These are phyloP conservation scores for Mercenaria mercenaria DNA, from an alignment of 1,140 invertebrate species.

Conservation along the genomic window DNA sequence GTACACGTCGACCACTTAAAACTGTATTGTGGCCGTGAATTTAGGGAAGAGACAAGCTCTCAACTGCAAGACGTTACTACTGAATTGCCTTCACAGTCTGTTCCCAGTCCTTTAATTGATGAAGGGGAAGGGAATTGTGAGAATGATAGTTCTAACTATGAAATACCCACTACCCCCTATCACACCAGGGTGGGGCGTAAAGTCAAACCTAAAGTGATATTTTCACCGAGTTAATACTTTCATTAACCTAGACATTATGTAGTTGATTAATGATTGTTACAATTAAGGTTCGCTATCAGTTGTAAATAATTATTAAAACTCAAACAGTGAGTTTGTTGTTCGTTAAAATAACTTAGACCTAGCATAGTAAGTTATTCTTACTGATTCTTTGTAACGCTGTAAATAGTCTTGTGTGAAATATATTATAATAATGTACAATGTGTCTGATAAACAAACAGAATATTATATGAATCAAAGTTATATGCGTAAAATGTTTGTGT, in stretches of 20 bases:
- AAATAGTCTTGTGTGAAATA: too few relatives aligned
- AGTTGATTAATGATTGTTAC: background rate
- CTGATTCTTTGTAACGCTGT: too few relatives aligned
- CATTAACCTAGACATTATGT: background rate
- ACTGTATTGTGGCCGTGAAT: background rate
- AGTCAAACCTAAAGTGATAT: conserved; percentile 26
- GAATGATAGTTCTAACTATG: background rate
- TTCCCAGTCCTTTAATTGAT: background rate
- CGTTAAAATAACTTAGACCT: too few relatives aligned
- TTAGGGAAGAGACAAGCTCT: too few relatives aligned
- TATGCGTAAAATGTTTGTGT: too few relatives aligned
- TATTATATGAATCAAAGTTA: too few relatives aligned
- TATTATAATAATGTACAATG: too few relatives aligned
- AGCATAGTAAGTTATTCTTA: too few relatives aligned
- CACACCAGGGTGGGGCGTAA: background rate
- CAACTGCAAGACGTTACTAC: background rate
- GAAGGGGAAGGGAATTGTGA: background rate
- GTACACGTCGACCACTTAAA: conserved; percentile 26
- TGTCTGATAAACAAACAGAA: too few relatives aligned
- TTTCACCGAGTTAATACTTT: background rate
- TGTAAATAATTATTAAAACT: too few relatives aligned
- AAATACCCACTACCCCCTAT: background rate
- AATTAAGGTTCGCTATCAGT: too few relatives aligned
- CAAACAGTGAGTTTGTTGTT: too few relatives aligned
- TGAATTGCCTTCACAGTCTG: background rate